Conservation (phyloP, 2,888 invertebrate species). For the Schizaphis graminum region DNA sequence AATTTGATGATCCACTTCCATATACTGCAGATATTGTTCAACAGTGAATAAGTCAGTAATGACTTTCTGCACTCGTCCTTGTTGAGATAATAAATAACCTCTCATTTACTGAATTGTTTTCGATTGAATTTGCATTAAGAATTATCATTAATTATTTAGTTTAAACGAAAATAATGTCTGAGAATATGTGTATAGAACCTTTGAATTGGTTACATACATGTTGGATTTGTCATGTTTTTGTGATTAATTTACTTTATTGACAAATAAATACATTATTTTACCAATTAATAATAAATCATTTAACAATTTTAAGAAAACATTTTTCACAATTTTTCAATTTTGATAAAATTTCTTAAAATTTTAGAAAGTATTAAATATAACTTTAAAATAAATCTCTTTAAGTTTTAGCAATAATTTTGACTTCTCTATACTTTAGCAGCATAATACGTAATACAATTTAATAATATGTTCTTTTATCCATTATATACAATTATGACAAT, state of each 20-base stretch:
- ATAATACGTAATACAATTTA: neutral
- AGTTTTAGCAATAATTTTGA: neutral
- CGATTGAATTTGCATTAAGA: neutral
- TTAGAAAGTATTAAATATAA: neutral
- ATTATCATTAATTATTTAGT: constrained; percentile 29
- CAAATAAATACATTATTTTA: neutral
- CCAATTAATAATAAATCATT: neutral
- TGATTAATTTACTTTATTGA: neutral
- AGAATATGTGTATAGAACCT: neutral
- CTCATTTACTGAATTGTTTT: constrained; percentile 9
- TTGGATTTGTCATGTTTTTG: neutral
- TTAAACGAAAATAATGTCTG: neutral
- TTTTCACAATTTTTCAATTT: neutral
- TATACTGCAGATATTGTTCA: neutral
- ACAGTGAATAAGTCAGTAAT: constrained; percentile 2
- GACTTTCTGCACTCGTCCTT: neutral
- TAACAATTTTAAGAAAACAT: no score
- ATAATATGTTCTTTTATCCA: neutral
- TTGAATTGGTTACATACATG: neutral
- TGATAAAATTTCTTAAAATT: neutral
- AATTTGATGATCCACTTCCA: neutral
- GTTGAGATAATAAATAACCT: neutral
- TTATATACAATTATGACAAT: neutral
- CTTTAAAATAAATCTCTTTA: neutral
- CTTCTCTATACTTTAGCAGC: neutral